phyloP scores from a whole-genome alignment of 35 echinoderm and acorn worm genomes.

The Acanthaster planci region DNA sequence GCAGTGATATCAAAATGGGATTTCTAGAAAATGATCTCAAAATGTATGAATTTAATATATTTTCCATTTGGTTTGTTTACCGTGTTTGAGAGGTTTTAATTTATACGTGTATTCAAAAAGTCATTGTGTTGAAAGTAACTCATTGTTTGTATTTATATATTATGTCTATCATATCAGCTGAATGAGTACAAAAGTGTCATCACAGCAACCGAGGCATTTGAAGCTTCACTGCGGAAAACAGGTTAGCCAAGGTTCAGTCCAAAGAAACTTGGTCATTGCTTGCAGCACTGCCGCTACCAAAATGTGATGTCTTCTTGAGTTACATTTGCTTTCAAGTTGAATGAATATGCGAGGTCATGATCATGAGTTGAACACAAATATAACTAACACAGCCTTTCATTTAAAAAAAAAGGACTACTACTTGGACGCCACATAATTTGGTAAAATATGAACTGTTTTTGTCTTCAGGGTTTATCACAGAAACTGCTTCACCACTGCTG shows the following conservation, averaged over 20 bases:
- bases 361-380: not conserved
- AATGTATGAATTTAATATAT: no score
- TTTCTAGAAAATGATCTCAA: no score
- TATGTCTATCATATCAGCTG: conserved; percentile 45
- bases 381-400: not conserved
- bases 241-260: no score
- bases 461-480: conserved; percentile 64
- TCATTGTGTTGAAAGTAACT: no score
- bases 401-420: not conserved
- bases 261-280: no score
- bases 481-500: conserved; percentile 38
- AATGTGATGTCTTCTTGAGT: no score
- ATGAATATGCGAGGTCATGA: not conserved
- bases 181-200: conserved; percentile 65
- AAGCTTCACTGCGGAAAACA: conserved; percentile 40
- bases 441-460: no score
- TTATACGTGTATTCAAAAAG: no score
- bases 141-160: conserved; percentile 12
- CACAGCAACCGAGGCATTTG: conserved; percentile 67
- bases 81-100: no score
- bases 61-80: no score
- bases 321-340: not conserved
- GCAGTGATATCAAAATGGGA: no score
- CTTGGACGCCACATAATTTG: not conserved
- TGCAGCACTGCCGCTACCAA: no score